Conservation (phyloP, 2,113 vertebrate genomes). For the Seriola quinqueradiata region DNA sequence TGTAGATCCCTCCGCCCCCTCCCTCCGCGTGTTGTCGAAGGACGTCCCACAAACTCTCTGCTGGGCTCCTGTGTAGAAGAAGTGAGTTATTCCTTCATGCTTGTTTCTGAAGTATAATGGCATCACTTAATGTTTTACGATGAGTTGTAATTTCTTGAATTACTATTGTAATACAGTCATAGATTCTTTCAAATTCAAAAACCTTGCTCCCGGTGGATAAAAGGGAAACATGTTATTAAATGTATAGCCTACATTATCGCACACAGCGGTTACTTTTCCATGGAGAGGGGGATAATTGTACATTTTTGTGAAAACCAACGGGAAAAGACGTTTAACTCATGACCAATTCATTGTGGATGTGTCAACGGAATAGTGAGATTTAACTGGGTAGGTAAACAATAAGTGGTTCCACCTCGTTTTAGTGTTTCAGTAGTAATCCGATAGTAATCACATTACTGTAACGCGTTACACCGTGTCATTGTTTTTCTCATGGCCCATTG, state of each 20-base stretch:
- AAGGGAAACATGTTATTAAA: not conserved
- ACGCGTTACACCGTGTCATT: not conserved
- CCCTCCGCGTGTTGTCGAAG: slow-evolving; percentile 44
- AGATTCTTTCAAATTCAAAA: not conserved
- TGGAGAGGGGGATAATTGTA: too few relatives aligned
- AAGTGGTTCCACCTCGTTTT: too few relatives aligned
- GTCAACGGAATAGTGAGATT: not conserved
- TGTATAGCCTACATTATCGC: too few relatives aligned
- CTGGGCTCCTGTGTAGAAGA: not conserved
- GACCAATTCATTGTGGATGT: not conserved
- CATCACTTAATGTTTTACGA: not conserved
- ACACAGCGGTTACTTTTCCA: not conserved
- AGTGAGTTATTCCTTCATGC: not conserved
- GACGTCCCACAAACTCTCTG: slow-evolving; percentile 48
- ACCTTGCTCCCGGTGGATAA: too few relatives aligned
- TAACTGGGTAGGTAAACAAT: not conserved
- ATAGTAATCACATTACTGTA: slow-evolving; percentile 7
- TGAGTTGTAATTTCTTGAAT: not conserved
- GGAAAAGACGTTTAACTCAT: not conserved
- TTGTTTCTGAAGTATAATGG: slow-evolving; percentile 1
- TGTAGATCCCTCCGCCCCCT: slow-evolving; percentile 59
- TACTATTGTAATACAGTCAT: not conserved
- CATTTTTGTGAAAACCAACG: too few relatives aligned
- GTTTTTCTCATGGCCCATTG: not conserved
- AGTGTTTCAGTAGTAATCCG: not conserved